phyloP scores from a whole-genome alignment of 2,888 invertebrate genomes.

The Schizotus pectinicornis region DNA sequence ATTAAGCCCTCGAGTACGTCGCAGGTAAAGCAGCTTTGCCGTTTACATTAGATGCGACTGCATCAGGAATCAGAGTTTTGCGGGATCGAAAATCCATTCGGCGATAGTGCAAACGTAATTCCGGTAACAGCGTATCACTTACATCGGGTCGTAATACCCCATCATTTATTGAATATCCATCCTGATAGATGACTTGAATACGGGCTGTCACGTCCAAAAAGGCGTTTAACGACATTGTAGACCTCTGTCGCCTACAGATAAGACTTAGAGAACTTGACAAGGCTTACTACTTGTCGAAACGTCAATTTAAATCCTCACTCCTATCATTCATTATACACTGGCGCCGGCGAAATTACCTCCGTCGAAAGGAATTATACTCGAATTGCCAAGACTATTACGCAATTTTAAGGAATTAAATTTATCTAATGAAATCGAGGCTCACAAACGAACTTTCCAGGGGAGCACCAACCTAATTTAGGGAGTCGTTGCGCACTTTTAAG shows the following conservation, averaged over 20 bases:
- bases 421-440: conserved; percentile 1
- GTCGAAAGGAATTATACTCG: conserved; percentile 17
- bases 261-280: conserved; percentile 38
- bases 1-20: no score
- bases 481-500: neutral
- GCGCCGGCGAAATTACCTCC: conserved; percentile 18
- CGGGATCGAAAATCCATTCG: conserved; percentile 23
- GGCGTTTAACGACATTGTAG: conserved; percentile 44
- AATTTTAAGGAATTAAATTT: conserved; percentile 8
- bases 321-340: conserved; percentile 33
- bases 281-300: conserved; percentile 38
- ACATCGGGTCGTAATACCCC: conserved; percentile 41
- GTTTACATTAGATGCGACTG: no score
- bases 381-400: conserved; percentile 9
- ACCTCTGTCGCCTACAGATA: conserved; percentile 37
- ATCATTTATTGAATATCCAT: conserved; percentile 52
- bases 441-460: neutral
- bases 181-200: conserved; percentile 49
- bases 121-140: conserved; percentile 28
- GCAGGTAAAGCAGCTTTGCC: no score
- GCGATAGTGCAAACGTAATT: conserved; percentile 26
- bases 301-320: conserved; percentile 35
- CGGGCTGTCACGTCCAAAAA: conserved; percentile 44
- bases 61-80: conserved; percentile 17
- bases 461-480: conserved; percentile 5